Evolutionary conservation across 2,888 invertebrate species (phyloP).

Genomic region (Dasypogon diadema): DNA sequence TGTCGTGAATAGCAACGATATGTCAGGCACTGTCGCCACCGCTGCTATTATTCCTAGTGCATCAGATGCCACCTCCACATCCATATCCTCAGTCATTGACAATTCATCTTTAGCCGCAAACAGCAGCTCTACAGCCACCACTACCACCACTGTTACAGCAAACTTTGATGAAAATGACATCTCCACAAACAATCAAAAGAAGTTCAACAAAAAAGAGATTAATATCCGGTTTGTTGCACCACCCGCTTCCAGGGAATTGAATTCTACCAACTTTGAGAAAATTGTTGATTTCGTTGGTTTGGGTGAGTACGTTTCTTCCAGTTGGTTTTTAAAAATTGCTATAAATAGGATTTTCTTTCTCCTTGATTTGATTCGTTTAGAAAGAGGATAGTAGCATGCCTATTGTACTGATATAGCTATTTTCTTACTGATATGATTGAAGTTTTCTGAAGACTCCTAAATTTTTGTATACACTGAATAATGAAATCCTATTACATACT

Average conservation of each 20-base stretch:
- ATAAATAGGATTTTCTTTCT: too few relatives aligned
- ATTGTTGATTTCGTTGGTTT: constrained; percentile 75
- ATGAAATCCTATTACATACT: too few relatives aligned
- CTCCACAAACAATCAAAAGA: constrained; percentile 24
- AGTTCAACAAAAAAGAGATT: constrained; percentile 18
- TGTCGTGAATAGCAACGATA: constrained; percentile 37
- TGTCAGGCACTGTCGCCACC: constrained; percentile 1
- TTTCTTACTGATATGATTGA: too few relatives aligned
- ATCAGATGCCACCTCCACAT: constrained; percentile 10
- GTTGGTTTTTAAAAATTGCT: neutral
- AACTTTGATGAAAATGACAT: constrained; percentile 6
- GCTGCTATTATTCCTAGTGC: neutral
- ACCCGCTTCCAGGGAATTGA: constrained; percentile 63
- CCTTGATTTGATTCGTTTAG: too few relatives aligned
- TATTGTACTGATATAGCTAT: too few relatives aligned
- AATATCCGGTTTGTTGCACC: constrained; percentile 62
- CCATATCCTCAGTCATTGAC: neutral
- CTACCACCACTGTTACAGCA: constrained; percentile 25
- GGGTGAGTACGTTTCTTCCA: too few relatives aligned
- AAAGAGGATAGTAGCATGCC: too few relatives aligned
- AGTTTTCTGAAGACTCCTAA: too few relatives aligned
- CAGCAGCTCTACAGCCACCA: constrained; percentile 10
- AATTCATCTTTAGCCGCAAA: constrained; percentile 7
- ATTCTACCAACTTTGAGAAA: constrained; percentile 72
- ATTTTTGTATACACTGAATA: too few relatives aligned